A percentile compares a stretch with the other conserved stretches of the same genome.
Evolutionary conservation across 2,113 vertebrate species (phyloP).

Genomic region (Erinaceus europaeus): DNA sequence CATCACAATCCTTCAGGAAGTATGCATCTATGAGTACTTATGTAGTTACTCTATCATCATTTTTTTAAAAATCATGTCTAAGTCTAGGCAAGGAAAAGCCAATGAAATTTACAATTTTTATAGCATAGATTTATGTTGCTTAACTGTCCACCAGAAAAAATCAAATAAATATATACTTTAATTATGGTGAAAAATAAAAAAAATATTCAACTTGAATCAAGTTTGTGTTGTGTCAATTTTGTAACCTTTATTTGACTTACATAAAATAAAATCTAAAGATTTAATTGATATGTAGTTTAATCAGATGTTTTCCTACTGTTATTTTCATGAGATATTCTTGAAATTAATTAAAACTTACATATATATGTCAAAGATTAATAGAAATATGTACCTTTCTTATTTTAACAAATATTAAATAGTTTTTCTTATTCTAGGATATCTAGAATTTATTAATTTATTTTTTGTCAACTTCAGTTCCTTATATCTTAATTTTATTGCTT

Average conservation of each 20-base stretch:
- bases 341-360: neutral
- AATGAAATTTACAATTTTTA: neutral
- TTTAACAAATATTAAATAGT: neutral
- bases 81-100: neutral
- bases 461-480: neutral
- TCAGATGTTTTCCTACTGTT: neutral
- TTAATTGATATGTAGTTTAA: neutral
- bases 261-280: neutral
- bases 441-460: neutral
- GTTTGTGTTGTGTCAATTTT: neutral
- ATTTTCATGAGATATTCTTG: neutral
- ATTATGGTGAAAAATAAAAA: neutral
- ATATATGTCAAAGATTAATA: neutral
- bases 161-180: neutral
- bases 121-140: neutral
- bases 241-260: slow-evolving; percentile 17
- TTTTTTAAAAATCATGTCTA: too few species aligned
- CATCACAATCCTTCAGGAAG: too few species aligned
- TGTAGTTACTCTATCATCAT: too few species aligned
- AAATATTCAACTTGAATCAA: neutral
- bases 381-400: neutral
- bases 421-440: neutral
- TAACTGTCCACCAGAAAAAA: neutral
- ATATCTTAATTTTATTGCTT: neutral
- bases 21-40: too few species aligned